Percentiles rank a stretch among this genome's conserved stretches.
These are phyloP conservation scores for Pteruthius melanotis DNA, from an alignment of 2,113 vertebrate species.

Conservation along the genomic window DNA sequence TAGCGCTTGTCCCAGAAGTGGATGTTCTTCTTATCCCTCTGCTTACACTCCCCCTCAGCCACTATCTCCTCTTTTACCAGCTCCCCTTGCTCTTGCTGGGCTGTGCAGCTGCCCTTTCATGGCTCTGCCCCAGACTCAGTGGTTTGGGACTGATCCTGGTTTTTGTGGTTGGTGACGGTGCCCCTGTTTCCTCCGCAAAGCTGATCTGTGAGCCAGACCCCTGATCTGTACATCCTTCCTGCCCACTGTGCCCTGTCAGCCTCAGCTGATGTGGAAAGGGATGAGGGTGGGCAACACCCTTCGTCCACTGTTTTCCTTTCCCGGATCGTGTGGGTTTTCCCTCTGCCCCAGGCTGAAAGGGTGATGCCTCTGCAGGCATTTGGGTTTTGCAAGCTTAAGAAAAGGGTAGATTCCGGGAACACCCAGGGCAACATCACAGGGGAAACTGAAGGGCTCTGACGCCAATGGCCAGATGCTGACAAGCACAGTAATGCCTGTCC, in stretches of 20 bases:
- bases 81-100: neutral
- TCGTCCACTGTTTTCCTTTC: neutral
- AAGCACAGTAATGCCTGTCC: neutral
- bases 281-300: neutral
- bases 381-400: neutral
- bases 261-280: neutral
- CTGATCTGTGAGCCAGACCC: neutral
- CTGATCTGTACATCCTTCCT: conserved; percentile 2
- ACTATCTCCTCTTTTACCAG: neutral
- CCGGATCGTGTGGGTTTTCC: neutral
- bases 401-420: accelerated
- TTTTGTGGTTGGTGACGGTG: neutral
- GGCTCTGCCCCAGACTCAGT: neutral
- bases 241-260: neutral
- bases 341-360: neutral
- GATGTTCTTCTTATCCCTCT: neutral
- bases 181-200: neutral
- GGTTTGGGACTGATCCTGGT: neutral
- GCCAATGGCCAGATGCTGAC: accelerated
- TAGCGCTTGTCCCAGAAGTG: neutral
- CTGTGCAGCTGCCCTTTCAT: neutral
- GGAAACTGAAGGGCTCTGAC: neutral
- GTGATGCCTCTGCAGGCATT: neutral
- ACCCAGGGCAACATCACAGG: accelerated
- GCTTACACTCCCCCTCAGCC: neutral